phyloP scores from a whole-genome alignment of 2,113 vertebrate species.

The Xiphorhynchus elegans region DNA sequence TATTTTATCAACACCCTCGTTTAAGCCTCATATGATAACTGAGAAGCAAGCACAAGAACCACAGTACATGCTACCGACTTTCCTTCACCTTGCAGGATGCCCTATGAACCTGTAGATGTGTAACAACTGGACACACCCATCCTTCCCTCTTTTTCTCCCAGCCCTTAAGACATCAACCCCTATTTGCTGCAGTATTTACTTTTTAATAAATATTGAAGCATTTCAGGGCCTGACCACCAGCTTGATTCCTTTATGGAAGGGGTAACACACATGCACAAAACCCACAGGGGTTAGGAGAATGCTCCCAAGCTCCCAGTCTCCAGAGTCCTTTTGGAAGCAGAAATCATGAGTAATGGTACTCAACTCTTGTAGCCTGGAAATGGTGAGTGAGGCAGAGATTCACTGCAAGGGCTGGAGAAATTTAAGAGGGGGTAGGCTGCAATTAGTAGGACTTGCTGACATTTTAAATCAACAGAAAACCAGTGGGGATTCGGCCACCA shows the following conservation, averaged over 20 bases:
- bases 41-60: neutral
- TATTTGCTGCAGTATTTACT: neutral
- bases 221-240: neutral
- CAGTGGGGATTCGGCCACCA: neutral
- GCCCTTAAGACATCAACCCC: neutral
- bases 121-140: neutral
- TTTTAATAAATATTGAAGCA: neutral
- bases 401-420: neutral
- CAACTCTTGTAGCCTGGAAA: neutral
- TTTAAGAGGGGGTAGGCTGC: neutral
- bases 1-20: neutral
- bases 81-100: neutral
- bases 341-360: neutral
- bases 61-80: accelerated
- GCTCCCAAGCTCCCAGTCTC: neutral
- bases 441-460: neutral
- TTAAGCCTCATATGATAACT: neutral
- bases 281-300: neutral
- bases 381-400: neutral
- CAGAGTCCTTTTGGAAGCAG: neutral
- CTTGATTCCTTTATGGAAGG: neutral
- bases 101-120: accelerated
- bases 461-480: neutral
- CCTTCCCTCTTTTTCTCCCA: neutral
- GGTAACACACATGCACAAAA: neutral